phyloP scores from a whole-genome alignment of 2,113 vertebrate species.

The Accipiter cooperii region DNA sequence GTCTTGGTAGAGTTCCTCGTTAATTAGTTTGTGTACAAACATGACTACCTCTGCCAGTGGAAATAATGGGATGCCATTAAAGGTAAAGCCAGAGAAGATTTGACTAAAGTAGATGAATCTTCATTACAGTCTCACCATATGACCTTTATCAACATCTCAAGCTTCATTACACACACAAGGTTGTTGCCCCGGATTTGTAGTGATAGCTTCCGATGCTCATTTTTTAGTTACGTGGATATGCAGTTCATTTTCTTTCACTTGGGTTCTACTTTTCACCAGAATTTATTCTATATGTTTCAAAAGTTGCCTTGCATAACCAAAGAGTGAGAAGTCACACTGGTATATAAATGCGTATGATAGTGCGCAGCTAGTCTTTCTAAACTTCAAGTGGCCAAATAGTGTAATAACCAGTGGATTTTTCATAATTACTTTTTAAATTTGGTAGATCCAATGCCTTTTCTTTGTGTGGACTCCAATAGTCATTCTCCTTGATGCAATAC shows the following conservation, averaged over 20 bases:
- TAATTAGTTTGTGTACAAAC: constrained; percentile 63
- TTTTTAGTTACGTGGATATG: not conserved
- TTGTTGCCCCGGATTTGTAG: not conserved
- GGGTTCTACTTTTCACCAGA: not conserved
- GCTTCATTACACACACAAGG: constrained; percentile 38
- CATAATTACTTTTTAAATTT: not conserved
- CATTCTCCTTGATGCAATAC: not conserved
- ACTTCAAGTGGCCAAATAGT: not conserved
- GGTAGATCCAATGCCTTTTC: not conserved
- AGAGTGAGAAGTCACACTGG: not conserved
- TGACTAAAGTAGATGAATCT: constrained; percentile 33
- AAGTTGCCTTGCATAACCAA: not conserved
- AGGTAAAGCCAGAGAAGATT: constrained; percentile 17
- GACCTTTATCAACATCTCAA: constrained; percentile 53
- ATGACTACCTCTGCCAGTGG: constrained; percentile 40
- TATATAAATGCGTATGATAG: not conserved
- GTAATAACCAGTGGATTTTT: not conserved
- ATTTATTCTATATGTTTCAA: not conserved
- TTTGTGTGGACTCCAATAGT: not conserved
- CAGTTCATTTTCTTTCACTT: not conserved
- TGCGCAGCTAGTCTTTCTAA: not conserved
- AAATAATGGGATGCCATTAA: constrained; percentile 40
- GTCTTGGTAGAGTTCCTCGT: constrained; percentile 51
- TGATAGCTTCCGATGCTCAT: not conserved
- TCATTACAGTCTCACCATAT: constrained; percentile 7